Percentiles rank a stretch among this genome's conserved stretches.
phyloP scores from a whole-genome alignment of 2,888 invertebrate genomes.

The Hypomecis punctinalis region DNA sequence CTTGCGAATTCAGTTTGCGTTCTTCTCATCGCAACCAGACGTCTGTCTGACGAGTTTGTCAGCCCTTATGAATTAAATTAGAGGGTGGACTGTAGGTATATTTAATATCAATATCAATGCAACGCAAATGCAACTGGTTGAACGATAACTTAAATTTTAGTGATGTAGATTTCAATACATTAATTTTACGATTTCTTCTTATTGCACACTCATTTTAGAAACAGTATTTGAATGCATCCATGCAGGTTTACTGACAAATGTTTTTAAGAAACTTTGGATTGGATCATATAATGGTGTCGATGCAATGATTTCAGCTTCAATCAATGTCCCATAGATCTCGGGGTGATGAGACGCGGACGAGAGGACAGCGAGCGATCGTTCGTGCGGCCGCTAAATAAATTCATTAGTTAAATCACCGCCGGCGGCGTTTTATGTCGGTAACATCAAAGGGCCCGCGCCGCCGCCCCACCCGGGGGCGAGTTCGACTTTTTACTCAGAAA shows the following conservation, averaged over 20 bases:
- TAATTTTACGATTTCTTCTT: no score
- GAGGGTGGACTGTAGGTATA: background rate
- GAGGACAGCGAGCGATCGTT: conserved; percentile 60
- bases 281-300: no score
- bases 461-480: conserved; percentile 78
- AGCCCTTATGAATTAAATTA: background rate
- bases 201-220: background rate
- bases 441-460: conserved; percentile 77
- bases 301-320: conserved; percentile 12
- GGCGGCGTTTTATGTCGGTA: conserved; percentile 85
- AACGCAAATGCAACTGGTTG: no score
- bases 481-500: conserved; percentile 83
- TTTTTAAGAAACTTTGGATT: background rate
- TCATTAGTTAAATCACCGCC: conserved; percentile 86
- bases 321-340: conserved; percentile 36
- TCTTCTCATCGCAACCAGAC: conserved; percentile 41
- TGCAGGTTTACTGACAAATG: background rate
- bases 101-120: no score
- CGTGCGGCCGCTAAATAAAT: conserved; percentile 84
- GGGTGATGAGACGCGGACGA: conserved; percentile 30
- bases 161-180: no score
- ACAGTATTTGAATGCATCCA: background rate
- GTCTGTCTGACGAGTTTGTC: conserved; percentile 14
- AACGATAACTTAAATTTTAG: no score
- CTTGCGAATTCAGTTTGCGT: conserved; percentile 55